These are phyloP conservation scores for Drosophila sp. DNA, from an alignment of 1,140 invertebrate genomes.

Conservation along the genomic window DNA sequence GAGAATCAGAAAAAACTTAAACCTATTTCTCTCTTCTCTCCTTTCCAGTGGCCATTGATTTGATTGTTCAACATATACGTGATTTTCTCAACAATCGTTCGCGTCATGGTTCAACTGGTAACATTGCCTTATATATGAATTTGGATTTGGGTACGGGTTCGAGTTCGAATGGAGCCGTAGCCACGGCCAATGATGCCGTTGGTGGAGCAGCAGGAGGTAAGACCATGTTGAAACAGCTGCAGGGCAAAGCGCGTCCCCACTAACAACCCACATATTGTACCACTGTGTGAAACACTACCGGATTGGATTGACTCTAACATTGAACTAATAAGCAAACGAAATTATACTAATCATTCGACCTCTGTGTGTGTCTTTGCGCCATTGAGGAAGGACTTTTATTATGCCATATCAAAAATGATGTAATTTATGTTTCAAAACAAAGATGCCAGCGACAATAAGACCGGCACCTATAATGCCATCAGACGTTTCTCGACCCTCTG, in stretches of 20 bases:
- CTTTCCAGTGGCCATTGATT: slow-evolving; percentile 94
- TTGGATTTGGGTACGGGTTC: slow-evolving; percentile 47
- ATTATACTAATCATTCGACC: slow-evolving; percentile 27
- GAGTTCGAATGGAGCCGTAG: background rate
- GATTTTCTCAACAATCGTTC: slow-evolving; percentile 88
- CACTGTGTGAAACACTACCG: slow-evolving; percentile 4
- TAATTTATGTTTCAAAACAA: slow-evolving; percentile 59
- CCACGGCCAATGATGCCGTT: background rate
- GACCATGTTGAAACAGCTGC: slow-evolving; percentile 59
- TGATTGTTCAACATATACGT: slow-evolving; percentile 96
- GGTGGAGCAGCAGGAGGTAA: slow-evolving; percentile 35
- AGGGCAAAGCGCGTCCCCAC: slow-evolving; percentile 65
- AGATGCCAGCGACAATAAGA: slow-evolving; percentile 50
- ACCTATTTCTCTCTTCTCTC: slow-evolving; percentile 23
- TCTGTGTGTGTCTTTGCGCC: slow-evolving; percentile 36
- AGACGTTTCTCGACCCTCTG: slow-evolving; percentile 79
- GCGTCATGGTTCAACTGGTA: slow-evolving; percentile 65
- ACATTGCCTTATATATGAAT: slow-evolving; percentile 71
- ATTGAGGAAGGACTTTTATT: slow-evolving; percentile 10
- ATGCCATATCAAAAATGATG: slow-evolving; percentile 35
- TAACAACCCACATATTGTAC: slow-evolving; percentile 36
- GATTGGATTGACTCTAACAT: slow-evolving; percentile 40
- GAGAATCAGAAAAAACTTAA: background rate
- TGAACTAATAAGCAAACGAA: slow-evolving; percentile 12
- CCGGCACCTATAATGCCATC: slow-evolving; percentile 69